Evolutionary conservation across 2,113 vertebrate species (phyloP).

Genomic region (Oryzias woworae): DNA sequence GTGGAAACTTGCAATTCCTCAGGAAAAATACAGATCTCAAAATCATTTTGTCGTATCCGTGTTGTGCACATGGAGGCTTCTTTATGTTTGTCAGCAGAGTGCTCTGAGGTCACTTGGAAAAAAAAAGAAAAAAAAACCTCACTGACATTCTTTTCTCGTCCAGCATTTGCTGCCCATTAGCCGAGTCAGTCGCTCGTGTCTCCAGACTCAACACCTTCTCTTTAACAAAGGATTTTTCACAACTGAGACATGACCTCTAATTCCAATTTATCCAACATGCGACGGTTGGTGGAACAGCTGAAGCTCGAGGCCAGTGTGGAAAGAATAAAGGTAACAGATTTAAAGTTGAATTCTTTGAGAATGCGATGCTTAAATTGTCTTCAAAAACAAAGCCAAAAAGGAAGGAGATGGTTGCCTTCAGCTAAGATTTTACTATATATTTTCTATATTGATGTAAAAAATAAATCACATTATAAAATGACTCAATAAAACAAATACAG

Average conservation of each 20-base stretch:
- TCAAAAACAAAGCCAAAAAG: too few species aligned
- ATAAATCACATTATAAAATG: too few species aligned
- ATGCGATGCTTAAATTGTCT: too few species aligned
- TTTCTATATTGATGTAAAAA: too few species aligned
- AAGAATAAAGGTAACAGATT: conserved; percentile 83
- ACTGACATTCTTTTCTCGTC: conserved; percentile 14
- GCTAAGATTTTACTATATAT: too few species aligned
- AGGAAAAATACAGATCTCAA: too few species aligned
- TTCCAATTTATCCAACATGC: conserved; percentile 83
- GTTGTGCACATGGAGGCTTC: not conserved
- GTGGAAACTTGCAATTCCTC: too few species aligned
- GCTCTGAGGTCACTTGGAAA: conserved; percentile 45
- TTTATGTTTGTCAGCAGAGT: conserved; percentile 20
- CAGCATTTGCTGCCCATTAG: conserved; percentile 32
- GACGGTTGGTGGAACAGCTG: conserved; percentile 88
- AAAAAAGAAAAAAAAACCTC: conserved; percentile 16
- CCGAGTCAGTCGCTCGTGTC: conserved; percentile 27
- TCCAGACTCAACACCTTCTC: conserved; percentile 17
- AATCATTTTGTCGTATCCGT: too few species aligned
- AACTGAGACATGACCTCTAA: conserved; percentile 82
- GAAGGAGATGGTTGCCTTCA: too few species aligned
- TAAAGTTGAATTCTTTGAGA: not conserved
- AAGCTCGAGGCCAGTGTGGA: conserved; percentile 90
- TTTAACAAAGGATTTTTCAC: conserved; percentile 16
- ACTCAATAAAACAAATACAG: too few species aligned